Evolutionary conservation across 2,888 invertebrate genomes (phyloP), one percentile per base, ranked within the genome.

Genomic region (Quadroppia sp.): DNA sequence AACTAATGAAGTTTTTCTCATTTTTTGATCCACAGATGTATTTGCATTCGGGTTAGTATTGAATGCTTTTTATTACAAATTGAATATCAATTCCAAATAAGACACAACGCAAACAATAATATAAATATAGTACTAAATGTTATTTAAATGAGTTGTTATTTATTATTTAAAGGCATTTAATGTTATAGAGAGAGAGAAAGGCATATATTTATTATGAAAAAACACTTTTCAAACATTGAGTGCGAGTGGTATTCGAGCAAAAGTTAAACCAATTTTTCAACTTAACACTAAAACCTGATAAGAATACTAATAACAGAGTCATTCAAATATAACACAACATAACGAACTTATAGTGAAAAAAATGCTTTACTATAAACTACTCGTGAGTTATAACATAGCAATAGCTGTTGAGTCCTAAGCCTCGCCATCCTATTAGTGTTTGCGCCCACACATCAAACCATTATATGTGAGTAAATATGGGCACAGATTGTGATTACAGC

Each of bases 31-130:
- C 42, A 53, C 70, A 74, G 74, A 74, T 74, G 74, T 56, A 70
- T 23, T 61, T 74, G n/a, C 74, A 74, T 28, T 74, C 74, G 23
- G 74, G 74, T 74, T 36, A 70, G 74, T 50, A 71, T 71, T 48
- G n/a, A 53, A 45, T 25, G 9, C 11, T 69, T 4, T 23, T 25
- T 61, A 17, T 69, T 32, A 15, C 15, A 40, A 69, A 2, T n/a
- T 20, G 4, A 1, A 42, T 23, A 42, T 45, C 23, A 69, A 42
- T 25, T n/a, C 3, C 40, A 69, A 17, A 69, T 69, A 23, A 69
- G 20, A 69, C 3, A 32, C 36, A 64, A 40, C 36, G 9, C 25
- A 64, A 69, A 42, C 45, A 69, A 69, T 25, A 36, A 69, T n/a
- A 36, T 28, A 36, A 17, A 69, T 11, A 42, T 23, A n/a, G n/a